phyloP scores from a whole-genome alignment of 2,113 vertebrate species.

The Tachysurus fulvidraco region DNA sequence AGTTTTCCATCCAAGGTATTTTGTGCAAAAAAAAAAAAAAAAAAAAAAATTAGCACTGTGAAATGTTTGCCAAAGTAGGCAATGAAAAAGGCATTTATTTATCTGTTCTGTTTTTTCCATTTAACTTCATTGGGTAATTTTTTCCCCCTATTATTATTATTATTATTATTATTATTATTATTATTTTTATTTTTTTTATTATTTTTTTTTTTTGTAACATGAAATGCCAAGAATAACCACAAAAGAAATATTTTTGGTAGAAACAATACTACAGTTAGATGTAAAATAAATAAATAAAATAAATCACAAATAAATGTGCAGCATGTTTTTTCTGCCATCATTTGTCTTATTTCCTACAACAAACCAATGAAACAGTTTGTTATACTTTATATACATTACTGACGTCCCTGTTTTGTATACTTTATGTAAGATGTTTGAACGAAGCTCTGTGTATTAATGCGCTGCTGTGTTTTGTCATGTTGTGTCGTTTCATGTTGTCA shows the following conservation, averaged over 20 bases:
- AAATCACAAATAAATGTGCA: too few relatives aligned
- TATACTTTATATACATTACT: not conserved
- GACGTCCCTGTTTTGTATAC: not conserved
- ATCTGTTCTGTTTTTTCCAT: not conserved
- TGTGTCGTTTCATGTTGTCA: not conserved
- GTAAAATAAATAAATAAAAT: too few relatives aligned
- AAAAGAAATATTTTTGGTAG: not conserved
- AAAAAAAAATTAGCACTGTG: not conserved
- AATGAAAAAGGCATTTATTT: conserved; percentile 12
- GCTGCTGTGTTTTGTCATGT: conserved; percentile 8
- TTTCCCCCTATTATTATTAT: too few relatives aligned
- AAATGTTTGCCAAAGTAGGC: conserved; percentile 8
- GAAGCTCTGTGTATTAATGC: not conserved
- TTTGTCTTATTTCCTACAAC: not conserved
- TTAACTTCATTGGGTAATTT: not conserved
- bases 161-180: too few relatives aligned
- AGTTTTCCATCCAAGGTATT: conserved; percentile 11
- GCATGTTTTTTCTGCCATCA: not conserved
- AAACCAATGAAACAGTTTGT: not conserved
- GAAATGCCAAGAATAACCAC: not conserved
- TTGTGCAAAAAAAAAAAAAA: not conserved
- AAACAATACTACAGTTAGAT: not conserved
- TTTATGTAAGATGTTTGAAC: not conserved
- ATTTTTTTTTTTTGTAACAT: not conserved
- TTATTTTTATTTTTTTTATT: too few relatives aligned